A percentile compares a stretch with the other conserved stretches of the same genome.
Evolutionary conservation across 1,140 invertebrate genomes (phyloP).

Genomic region (Papilio helenus): DNA sequence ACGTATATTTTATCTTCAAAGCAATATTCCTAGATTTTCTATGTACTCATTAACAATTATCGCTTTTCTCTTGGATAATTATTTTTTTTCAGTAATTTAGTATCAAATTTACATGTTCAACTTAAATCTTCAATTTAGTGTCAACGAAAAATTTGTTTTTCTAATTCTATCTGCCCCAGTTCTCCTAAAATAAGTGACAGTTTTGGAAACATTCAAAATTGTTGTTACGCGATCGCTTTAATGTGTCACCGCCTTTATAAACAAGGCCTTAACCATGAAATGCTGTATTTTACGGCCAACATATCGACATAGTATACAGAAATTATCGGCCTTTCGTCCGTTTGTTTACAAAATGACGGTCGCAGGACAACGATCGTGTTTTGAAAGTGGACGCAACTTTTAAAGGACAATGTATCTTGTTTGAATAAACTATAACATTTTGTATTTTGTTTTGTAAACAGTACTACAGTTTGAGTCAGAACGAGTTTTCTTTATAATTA

Average conservation of each 20-base stretch:
- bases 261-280: slow-evolving; percentile 25
- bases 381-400: slow-evolving; percentile 30
- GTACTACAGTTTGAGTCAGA: not conserved
- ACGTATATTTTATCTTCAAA: not conserved
- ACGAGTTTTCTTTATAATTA: not conserved
- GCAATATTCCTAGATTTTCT: not conserved
- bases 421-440: slow-evolving; percentile 16
- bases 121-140: too few species aligned
- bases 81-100: not conserved
- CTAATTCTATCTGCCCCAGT: not conserved
- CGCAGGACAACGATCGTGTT: slow-evolving; percentile 9
- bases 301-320: not conserved
- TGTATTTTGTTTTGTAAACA: slow-evolving; percentile 21
- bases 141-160: not conserved
- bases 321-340: not conserved
- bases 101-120: too few species aligned
- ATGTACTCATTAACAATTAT: not conserved
- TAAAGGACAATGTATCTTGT: slow-evolving; percentile 14
- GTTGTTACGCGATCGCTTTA: not conserved
- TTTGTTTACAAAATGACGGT: not conserved
- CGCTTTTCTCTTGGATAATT: not conserved
- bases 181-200: not conserved
- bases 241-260: slow-evolving; percentile 20
- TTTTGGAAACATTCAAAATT: not conserved
- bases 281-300: slow-evolving; percentile 17